Base-by-base conservation (phyloP, 1,140 invertebrate species). In the Drosophila lowei region DNA sequence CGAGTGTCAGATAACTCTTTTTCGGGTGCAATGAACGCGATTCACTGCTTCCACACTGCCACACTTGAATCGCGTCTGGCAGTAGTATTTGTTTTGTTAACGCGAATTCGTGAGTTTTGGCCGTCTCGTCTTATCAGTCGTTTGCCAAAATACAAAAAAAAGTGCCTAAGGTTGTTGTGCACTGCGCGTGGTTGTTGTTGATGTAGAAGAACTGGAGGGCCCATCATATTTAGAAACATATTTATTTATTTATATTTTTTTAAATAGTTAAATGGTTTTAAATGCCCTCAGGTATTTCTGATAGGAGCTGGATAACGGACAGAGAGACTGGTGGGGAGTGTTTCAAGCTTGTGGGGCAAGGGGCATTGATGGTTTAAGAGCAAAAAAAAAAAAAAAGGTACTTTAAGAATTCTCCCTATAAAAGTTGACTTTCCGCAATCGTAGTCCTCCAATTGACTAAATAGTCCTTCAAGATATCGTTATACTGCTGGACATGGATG, bases 21-120 rank as follows among this genome's bases (percentile, higher is more conserved):
- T 47, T 59, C 52, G 80, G 68, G 80, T 84, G 80, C 80, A 84
- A 85, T 64, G 80, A 84, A 84, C 80, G 18, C 60, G 44, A 73
- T 41, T 43, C 18, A 18, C n/a, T n/a, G n/a, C n/a, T n/a, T n/a
- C n/a, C n/a, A n/a, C 18, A 58, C 58, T 48, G 28, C 46, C 53
- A 42, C 18, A 18, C 41, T 44, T 38, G 65, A 48, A 25, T 41
- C 47, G 30, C 46, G 23, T 41, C 44, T 53, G 58, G 43, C 49
- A 43, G 41, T 75, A 49, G 28, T 81, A 80, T 85, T 85, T 85
- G 77, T 81, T 86, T 88, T 85, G 65, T 81, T 84, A 77, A 73
- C 67, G 60, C 64, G 52, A 34, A 48, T 63, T 76, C 81, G 79
- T 68, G 68, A 55, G 55, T 77, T 54, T 75, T 56, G 49, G 28